Conservation (phyloP, 2,113 vertebrate genomes). For the Bufo bufo region DNA sequence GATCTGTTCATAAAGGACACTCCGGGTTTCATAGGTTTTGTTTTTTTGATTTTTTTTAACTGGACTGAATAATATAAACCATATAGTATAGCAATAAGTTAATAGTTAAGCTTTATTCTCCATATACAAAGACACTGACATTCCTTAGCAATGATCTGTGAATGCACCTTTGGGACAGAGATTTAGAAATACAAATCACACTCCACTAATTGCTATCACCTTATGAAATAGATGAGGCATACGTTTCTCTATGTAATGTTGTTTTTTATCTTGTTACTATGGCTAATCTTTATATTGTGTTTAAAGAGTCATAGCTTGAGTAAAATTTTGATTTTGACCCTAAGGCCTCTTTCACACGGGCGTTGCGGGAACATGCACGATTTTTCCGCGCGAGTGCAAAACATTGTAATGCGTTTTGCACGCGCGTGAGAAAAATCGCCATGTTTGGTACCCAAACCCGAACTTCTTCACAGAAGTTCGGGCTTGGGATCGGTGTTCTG, state of each 20-base stretch:
- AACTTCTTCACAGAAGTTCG: too few species aligned
- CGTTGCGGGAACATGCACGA: too few species aligned
- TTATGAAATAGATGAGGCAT: neutral
- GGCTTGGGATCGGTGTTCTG: too few species aligned
- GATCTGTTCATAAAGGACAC: too few species aligned
- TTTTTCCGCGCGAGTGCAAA: too few species aligned
- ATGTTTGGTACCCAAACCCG: too few species aligned
- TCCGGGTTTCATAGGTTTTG: neutral
- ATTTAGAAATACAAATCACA: neutral
- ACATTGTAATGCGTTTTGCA: too few species aligned
- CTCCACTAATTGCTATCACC: neutral
- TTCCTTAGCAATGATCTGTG: constrained; percentile 16
- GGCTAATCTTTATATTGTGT: neutral
- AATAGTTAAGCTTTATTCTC: neutral
- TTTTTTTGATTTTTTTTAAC: too few species aligned
- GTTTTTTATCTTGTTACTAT: neutral
- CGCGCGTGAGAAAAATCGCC: too few species aligned
- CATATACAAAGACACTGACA: neutral
- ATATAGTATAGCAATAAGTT: neutral
- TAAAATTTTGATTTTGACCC: neutral
- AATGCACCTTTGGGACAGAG: neutral
- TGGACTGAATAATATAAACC: neutral
- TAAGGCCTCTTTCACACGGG: too few species aligned
- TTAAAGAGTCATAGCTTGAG: neutral
- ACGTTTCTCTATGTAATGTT: neutral